phyloP scores from a whole-genome alignment of 2,888 invertebrate genomes.

The Aromia moschata region DNA sequence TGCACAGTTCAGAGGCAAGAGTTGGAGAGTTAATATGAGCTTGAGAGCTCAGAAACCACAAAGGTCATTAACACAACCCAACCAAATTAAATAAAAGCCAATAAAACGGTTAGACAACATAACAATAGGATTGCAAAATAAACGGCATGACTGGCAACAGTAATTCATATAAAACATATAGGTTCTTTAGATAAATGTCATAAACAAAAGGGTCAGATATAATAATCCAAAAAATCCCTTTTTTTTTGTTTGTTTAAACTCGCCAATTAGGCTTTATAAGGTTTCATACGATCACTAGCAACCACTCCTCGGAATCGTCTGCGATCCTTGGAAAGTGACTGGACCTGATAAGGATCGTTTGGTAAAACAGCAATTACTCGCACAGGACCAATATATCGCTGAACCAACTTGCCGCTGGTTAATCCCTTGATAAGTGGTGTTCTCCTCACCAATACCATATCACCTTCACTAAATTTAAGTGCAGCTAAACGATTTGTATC shows the following conservation, averaged over 20 bases:
- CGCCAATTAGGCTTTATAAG: neutral
- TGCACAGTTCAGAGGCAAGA: slow-evolving; percentile 2
- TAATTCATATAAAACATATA: neutral
- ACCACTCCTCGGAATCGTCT: slow-evolving; percentile 33
- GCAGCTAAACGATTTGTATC: slow-evolving; percentile 2
- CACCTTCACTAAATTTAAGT: slow-evolving; percentile 4
- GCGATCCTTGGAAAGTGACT: slow-evolving; percentile 28
- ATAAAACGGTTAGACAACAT: neutral
- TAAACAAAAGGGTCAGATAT: neutral
- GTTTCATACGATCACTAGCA: slow-evolving; percentile 20
- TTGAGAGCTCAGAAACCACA: neutral
- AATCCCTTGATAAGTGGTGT: slow-evolving; percentile 29
- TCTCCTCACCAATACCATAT: slow-evolving; percentile 23
- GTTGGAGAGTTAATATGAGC: neutral
- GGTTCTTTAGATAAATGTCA: neutral
- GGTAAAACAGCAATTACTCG: slow-evolving; percentile 23
- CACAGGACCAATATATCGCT: slow-evolving; percentile 33
- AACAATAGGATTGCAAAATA: neutral
- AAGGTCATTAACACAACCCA: neutral
- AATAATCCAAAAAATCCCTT: neutral
- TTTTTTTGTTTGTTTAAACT: neutral
- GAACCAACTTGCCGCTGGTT: slow-evolving; percentile 33
- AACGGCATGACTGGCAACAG: neutral
- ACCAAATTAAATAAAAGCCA: neutral
- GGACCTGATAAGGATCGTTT: slow-evolving; percentile 30